Base-by-base conservation (phyloP, 2,888 invertebrate genomes). In the Drosophila paucipuncta region DNA sequence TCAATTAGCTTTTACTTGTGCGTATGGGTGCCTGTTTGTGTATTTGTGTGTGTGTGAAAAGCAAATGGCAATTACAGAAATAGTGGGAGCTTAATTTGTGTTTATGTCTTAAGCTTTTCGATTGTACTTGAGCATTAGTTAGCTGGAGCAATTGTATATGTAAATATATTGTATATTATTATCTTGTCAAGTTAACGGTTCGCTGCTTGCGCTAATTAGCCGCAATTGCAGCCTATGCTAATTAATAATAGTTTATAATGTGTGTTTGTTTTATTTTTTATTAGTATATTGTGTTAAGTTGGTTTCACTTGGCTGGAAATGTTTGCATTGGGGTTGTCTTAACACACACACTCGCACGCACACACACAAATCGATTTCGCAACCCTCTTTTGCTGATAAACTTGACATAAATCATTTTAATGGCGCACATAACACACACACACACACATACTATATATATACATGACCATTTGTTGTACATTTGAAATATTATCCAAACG, bases 381-480 rank as follows among this genome's bases (percentile, higher is more conserved):
- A 73, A 79, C 78, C 64, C 76, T 49, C 70, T 47, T 60, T 53
- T 60, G 43, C 43, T 80, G 67, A 82, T 85, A 87, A 76, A 78
- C 73, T 87, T 85, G 87, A 82, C 85, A 85, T 87, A 85, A 85
- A 87, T 85, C 85, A 85, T 85, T 87, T 87, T 85, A 85, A 87
- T 82, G 74, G 64, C 82, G 35, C 61, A 54, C 33, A 35, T 35
- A 35, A 52, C 28, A 53, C 41, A 60, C 33, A 58, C 31, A 58
- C 16, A 22, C 0, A 55, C 47, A 65, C 16, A 64, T 25, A 43
- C 18, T 31, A 52, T 41, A 37, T 11, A 9, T 6, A 4, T n/a
- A n/a, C 22, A 52, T 67, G 28, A 18, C 30, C 28, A 47, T 43
- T 82, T 70, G 72, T 58, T 80, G 39, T 73, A 78, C 76, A 76